Conservation (phyloP, 2,113 vertebrate genomes). For the Nesoenas mayeri region DNA sequence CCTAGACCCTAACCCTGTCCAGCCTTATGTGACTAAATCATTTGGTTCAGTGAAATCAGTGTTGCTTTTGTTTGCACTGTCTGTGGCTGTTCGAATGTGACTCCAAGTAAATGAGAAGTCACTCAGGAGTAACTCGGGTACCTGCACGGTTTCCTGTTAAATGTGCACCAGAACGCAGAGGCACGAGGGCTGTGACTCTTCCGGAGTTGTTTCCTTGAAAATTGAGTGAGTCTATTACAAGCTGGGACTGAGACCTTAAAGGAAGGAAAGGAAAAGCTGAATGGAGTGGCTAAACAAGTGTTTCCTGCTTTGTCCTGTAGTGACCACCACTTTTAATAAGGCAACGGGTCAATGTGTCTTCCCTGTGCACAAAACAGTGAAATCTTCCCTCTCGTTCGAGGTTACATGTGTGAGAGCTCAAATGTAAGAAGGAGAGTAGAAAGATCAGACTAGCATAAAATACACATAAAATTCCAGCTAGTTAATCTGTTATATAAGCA, state of each 20-base stretch:
- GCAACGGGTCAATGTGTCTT: neutral
- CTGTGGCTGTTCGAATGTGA: neutral
- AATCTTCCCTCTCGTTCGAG: neutral
- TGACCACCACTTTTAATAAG: neutral
- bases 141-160: neutral
- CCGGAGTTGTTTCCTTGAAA: neutral
- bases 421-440: neutral
- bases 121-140: neutral
- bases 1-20: too few relatives aligned
- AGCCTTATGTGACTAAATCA: neutral
- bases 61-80: neutral
- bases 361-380: fast-evolving
- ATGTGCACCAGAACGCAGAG: neutral
- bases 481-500: constrained; percentile 14
- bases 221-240: neutral
- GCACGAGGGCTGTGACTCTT: neutral
- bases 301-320: neutral
- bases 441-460: neutral
- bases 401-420: neutral
- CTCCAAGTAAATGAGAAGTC: neutral
- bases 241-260: neutral
- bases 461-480: neutral
- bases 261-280: neutral
- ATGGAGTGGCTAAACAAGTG: neutral
- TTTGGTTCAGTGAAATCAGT: neutral